Evolutionary conservation across 2,797 vertebrate genomes (phyloP), one percentile per base, ranked within the genome.

Genomic region (Eremophila alpestris): DNA sequence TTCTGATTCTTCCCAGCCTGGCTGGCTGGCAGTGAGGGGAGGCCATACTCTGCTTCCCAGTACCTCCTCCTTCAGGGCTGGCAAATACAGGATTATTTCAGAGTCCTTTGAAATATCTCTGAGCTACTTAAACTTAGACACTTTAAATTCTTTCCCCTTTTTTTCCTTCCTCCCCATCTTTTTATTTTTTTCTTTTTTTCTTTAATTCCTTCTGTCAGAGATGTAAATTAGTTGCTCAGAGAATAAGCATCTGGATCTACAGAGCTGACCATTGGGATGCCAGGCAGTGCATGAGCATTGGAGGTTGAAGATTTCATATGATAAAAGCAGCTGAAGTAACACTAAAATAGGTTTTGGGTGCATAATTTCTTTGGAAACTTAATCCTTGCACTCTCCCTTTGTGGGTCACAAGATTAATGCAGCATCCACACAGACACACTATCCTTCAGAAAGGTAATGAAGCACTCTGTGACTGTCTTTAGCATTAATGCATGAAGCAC

Each of bases 61-160:
- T 46, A 27, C n/a, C 16, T 16, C 17, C 21, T 79, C 17, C 40
- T 83, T 15, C 34, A 67, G 15, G 12, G 9, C 55, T 88, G 41
- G 43, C 19, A 75, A 63, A 69, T 24, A 56, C 41, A 51, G n/a
- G 51, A 17, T 46, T 5, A 63, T 63, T 83, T 77, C 36, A 77
- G 52, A 80, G 43, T 13, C 40, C 20, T 80, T 43, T 13, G 30
- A 73, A 87, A 19, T 13, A 65, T 18, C 27, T 75, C 16, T 34
- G 38, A 82, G 22, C 27, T 86, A 49, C n/a, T 60, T 55, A 40
- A 63, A 21, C 11, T 59, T 51, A 67, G 30, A 46, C 11, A 11
- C 10, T 56, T 77, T 17, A 19, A 34, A 15, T 1, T 16, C 7
- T 20, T 45, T 24, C 23, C 2, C 3, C 3, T 1, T 43, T 18